Conservation (phyloP, 1,140 invertebrate genomes). For the Nylanderia fulva region DNA sequence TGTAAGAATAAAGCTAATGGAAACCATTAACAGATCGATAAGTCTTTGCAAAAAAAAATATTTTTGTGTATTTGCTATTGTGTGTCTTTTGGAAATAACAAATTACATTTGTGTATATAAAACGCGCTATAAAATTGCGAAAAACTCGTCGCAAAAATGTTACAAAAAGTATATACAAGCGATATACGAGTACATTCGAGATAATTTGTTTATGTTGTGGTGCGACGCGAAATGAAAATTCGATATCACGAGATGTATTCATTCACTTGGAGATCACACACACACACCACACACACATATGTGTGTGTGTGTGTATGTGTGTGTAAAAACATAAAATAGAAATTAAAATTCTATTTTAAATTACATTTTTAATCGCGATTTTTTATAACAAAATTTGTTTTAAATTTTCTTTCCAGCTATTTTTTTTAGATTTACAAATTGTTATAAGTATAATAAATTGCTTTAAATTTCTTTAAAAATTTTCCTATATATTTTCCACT, state of each 20-base stretch:
- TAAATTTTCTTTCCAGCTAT: not conserved
- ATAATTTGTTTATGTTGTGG: slow-evolving; percentile 36
- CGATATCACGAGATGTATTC: slow-evolving; percentile 7
- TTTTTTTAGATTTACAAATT: not conserved
- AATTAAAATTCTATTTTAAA: slow-evolving; percentile 33
- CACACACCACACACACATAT: too few species aligned
- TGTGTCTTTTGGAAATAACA: not conserved
- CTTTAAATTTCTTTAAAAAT: not conserved
- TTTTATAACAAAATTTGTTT: not conserved
- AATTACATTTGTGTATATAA: not conserved
- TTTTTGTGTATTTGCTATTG: not conserved
- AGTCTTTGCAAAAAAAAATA: too few species aligned
- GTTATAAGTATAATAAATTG: not conserved
- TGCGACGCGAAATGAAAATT: slow-evolving; percentile 15
- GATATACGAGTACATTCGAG: not conserved
- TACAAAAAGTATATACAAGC: not conserved
- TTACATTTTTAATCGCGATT: not conserved
- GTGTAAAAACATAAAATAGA: slow-evolving; percentile 5
- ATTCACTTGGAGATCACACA: too few species aligned
- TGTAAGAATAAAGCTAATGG: not conserved
- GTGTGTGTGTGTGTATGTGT: not conserved
- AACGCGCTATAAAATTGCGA: not conserved
- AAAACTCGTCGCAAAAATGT: not conserved
- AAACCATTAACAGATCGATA: not conserved
- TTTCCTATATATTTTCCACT: not conserved